phyloP scores from a whole-genome alignment of 2,113 vertebrate species.

The Micromys minutus region DNA sequence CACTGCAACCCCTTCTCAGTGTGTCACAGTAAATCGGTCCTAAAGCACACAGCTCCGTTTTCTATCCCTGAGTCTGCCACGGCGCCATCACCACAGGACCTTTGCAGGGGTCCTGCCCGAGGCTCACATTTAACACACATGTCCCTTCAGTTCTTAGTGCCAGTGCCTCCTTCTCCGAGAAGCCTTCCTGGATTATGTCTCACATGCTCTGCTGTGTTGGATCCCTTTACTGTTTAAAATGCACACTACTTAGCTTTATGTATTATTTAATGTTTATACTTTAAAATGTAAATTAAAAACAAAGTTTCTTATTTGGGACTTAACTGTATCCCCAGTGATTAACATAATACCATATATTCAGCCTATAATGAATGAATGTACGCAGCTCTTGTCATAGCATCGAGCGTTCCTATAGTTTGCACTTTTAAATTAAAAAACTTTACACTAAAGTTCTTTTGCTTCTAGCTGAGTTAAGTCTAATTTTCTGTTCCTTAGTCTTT shows the following conservation, averaged over 20 bases:
- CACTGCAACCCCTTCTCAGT: background rate
- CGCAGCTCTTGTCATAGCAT: background rate
- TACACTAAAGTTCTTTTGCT: background rate
- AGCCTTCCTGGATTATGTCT: background rate
- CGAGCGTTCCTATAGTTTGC: background rate
- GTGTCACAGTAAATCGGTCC: background rate
- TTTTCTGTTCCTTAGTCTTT: conserved; percentile 31
- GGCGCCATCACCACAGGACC: background rate
- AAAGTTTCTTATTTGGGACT: conserved; percentile 36
- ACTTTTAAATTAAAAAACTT: background rate
- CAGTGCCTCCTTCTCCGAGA: background rate
- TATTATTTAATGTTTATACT: conserved; percentile 14
- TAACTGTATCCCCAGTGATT: background rate
- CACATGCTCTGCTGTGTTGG: background rate
- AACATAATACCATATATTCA: background rate
- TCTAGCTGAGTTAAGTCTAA: background rate
- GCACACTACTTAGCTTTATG: conserved; percentile 12
- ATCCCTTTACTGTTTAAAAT: conserved; percentile 1
- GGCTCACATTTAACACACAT: background rate
- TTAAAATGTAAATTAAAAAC: conserved; percentile 46
- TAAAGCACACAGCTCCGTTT: background rate
- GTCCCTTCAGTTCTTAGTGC: background rate
- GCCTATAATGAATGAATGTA: background rate
- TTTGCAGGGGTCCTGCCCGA: background rate
- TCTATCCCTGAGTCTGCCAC: background rate